Conservation (phyloP, 1,140 invertebrate genomes). For the Pseudomyrmex cubaensis region DNA sequence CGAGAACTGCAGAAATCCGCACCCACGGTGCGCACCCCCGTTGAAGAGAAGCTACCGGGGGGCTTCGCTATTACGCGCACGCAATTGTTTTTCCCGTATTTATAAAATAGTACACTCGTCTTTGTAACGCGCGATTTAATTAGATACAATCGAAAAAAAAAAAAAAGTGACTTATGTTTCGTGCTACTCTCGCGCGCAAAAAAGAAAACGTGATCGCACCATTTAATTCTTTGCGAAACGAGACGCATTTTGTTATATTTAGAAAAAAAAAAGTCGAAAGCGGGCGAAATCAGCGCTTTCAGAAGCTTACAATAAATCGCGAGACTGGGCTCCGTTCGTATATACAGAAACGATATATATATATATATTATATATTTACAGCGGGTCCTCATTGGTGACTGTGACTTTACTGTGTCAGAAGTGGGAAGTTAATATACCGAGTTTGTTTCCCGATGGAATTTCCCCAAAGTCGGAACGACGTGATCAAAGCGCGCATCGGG, state of each 20-base stretch:
- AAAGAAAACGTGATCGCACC: neutral
- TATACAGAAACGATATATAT: neutral
- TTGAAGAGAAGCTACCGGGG: slow-evolving; percentile 1
- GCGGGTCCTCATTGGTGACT: neutral
- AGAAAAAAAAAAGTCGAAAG: neutral
- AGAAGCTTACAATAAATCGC: slow-evolving; percentile 36
- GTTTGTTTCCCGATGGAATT: slow-evolving; percentile 50
- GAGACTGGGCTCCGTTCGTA: neutral
- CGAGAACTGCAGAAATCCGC: slow-evolving; percentile 49
- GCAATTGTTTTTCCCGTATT: neutral
- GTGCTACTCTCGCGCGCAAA: neutral
- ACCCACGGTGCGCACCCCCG: neutral
- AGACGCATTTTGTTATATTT: too few relatives aligned
- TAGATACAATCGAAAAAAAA: slow-evolving; percentile 6
- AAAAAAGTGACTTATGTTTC: neutral
- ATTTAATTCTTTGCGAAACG: neutral
- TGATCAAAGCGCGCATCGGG: slow-evolving; percentile 52
- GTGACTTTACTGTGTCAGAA: slow-evolving; percentile 29
- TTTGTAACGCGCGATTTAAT: slow-evolving; percentile 37
- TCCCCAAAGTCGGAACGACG: slow-evolving; percentile 16
- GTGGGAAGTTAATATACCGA: slow-evolving; percentile 45
- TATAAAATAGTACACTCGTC: too few relatives aligned
- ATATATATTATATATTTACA: slow-evolving; percentile 19
- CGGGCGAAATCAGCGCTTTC: neutral
- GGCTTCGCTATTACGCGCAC: neutral